Base-by-base conservation (phyloP, 2,797 vertebrate genomes). In the Coracias cyanogaster region DNA sequence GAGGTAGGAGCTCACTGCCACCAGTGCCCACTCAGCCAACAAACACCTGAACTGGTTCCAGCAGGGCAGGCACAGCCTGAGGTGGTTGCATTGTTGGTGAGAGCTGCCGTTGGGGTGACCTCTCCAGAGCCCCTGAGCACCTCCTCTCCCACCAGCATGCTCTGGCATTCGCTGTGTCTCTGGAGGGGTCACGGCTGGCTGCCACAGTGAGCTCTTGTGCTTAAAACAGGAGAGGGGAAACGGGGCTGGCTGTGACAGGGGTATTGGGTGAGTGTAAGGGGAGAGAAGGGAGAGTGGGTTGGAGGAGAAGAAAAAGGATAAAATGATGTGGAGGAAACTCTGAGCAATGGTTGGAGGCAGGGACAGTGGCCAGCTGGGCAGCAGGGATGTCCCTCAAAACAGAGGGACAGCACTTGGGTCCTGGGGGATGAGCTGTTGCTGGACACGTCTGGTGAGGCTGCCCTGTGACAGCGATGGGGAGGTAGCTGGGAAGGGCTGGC, bases 71-170 rank as follows among this genome's bases (percentile, higher is more conserved):
- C 6, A 5, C 21, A 12, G 61, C 28, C n/a, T 73, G 65, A 19
- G 1, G 3, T 0, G 1, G 28, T 28, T 4, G 5, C 8, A 2
- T 6, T 69, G 15, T 5, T 74, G 48, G 14, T 14, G 8, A 21
- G 18, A 16, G 46, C 31, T 26, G 5, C 15, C 29, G 1, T 15
- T 3, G 2, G 24, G 29, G 46, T 8, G 24, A 19, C 15, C 5
- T 39, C 57, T 41, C 49, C 33, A n/a, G 62, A 79, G 33, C 20
- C 33, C 43, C 10, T 2, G 45, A 28, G 49, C 60, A 31, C 41
- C 41, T 35, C 10, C 14, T n/a, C 17, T 41, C 13, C 48, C 1
- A 1, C 33, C 57, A 24, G 21, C 0, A 1, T 49, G 52, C 33
- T 52, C 19, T 4, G 9, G 48, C n/a, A 13, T 28, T 69, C 1